A percentile compares a stretch with the other conserved stretches of the same genome.
Conservation (phyloP, 1,140 invertebrate genomes). For the Acromyrmex heyeri region DNA sequence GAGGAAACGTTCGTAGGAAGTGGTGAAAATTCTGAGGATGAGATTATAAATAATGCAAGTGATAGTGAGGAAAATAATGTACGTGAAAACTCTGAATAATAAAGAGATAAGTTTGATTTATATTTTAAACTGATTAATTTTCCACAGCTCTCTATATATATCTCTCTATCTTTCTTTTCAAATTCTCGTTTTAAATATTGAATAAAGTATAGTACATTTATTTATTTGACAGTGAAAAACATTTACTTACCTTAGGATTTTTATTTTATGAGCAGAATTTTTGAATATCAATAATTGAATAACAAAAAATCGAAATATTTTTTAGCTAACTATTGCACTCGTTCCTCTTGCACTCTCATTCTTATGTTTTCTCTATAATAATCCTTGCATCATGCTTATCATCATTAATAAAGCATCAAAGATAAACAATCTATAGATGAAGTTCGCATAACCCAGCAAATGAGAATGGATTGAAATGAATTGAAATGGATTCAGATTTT, state of each 20-base stretch:
- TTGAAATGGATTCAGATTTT: no score
- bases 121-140: conserved; percentile 6
- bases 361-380: no score
- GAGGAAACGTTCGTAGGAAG: conserved; percentile 84
- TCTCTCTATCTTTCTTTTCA: background rate
- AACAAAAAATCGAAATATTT: background rate
- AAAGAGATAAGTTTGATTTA: background rate
- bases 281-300: background rate
- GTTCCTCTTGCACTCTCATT: no score
- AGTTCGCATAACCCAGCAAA: no score
- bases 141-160: background rate
- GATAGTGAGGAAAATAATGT: conserved; percentile 10
- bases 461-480: no score
- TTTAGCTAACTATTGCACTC: no score
- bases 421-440: no score
- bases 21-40: conserved; percentile 84
- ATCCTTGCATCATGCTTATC: no score
- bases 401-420: no score
- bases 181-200: background rate
- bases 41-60: conserved; percentile 33
- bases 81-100: background rate
- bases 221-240: background rate
- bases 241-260: background rate
- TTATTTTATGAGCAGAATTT: no score
- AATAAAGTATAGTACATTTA: background rate